Percentiles rank a stretch among this genome's conserved stretches.
These are phyloP conservation scores for Atethmia centrago DNA, from an alignment of 2,888 invertebrate genomes.

Conservation along the genomic window DNA sequence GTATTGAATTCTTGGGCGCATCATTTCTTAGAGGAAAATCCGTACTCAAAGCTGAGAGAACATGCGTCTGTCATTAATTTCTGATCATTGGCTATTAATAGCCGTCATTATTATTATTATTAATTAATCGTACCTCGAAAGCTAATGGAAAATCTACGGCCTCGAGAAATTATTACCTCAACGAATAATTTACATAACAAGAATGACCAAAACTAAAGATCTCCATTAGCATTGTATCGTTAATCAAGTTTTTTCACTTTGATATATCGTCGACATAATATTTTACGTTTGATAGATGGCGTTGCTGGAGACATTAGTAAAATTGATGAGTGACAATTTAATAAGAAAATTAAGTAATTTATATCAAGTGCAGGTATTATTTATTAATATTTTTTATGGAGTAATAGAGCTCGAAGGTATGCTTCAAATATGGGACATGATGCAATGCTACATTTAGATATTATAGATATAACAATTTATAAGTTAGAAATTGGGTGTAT, in stretches of 20 bases:
- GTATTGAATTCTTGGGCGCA: constrained; percentile 23
- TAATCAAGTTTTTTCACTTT: constrained; percentile 64
- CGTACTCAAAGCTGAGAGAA: constrained; percentile 26
- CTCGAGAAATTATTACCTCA: constrained; percentile 57
- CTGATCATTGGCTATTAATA: constrained; percentile 48
- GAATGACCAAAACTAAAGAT: constrained; percentile 64
- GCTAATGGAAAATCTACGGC: constrained; percentile 58
- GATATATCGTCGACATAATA: constrained; percentile 53
- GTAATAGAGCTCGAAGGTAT: constrained; percentile 11
- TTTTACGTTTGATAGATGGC: constrained; percentile 59
- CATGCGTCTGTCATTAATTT: constrained; percentile 35
- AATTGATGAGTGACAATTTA: constrained; percentile 63
- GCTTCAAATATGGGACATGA: not conserved
- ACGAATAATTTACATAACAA: constrained; percentile 63
- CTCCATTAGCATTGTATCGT: constrained; percentile 63
- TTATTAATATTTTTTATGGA: constrained; percentile 27
- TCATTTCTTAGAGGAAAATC: constrained; percentile 30
- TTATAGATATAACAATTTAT: no score
- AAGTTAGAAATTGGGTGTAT: not conserved
- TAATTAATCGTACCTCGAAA: constrained; percentile 48
- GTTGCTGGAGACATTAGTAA: constrained; percentile 44
- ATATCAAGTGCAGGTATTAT: constrained; percentile 45
- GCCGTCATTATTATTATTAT: constrained; percentile 52
- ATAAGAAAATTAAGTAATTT: constrained; percentile 56
- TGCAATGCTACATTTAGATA: not conserved